These are phyloP conservation scores for Knipowitschia caucasica DNA, from an alignment of 2,797 vertebrate genomes.

Conservation along the genomic window DNA sequence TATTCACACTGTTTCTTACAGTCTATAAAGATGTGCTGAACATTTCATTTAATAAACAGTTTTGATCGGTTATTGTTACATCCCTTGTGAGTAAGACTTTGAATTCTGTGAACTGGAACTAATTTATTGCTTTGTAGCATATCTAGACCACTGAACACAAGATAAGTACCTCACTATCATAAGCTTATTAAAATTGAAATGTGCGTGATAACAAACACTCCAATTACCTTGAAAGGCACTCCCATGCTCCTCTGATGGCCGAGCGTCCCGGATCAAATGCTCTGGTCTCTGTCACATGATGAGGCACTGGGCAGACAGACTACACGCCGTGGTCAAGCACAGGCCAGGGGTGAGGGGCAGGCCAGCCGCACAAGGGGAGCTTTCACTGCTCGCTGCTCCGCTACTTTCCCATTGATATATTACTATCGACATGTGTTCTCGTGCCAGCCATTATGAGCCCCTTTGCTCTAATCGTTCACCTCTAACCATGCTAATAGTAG, in stretches of 20 bases:
- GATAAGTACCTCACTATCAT: neutral
- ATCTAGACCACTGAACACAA: neutral
- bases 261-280: slow-evolving; percentile 69
- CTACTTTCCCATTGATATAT: slow-evolving; percentile 22
- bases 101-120: no score
- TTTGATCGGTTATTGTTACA: no score
- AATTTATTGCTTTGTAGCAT: neutral
- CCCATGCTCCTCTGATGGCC: slow-evolving; percentile 68
- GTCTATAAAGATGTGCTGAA: no score
- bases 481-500: slow-evolving; percentile 32
- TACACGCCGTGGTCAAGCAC: slow-evolving; percentile 52
- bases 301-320: slow-evolving; percentile 39
- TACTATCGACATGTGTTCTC: neutral
- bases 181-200: slow-evolving; percentile 28
- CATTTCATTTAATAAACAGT: no score
- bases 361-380: slow-evolving; percentile 28
- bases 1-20: no score
- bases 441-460: slow-evolving; percentile 1
- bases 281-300: slow-evolving; percentile 60
- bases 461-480: slow-evolving; percentile 24
- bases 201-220: slow-evolving; percentile 66
- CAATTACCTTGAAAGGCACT: slow-evolving; percentile 73
- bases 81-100: no score
- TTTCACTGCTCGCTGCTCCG: slow-evolving; percentile 22
- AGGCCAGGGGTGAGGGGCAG: slow-evolving; percentile 28